phyloP scores from a whole-genome alignment of 2,888 invertebrate genomes.

The Galerucella pusilla region DNA sequence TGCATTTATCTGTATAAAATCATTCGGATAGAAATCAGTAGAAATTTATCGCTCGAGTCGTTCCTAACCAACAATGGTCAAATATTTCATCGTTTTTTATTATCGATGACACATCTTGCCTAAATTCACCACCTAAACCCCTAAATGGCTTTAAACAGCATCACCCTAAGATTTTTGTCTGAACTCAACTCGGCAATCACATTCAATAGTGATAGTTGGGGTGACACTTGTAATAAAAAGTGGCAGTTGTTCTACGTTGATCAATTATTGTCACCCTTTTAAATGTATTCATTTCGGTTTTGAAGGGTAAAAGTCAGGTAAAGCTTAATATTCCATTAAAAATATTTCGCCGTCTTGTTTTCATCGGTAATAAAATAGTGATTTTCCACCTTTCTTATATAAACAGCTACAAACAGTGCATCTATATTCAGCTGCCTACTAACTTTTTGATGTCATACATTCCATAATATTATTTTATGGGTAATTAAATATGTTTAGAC shows the following conservation, averaged over 20 bases:
- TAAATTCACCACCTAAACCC: constrained; percentile 60
- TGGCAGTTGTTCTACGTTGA: constrained; percentile 60
- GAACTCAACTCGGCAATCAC: constrained; percentile 56
- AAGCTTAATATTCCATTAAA: background rate
- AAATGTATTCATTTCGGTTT: constrained; percentile 15
- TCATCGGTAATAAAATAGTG: background rate
- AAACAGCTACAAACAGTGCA: background rate
- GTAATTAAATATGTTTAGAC: too few relatives aligned
- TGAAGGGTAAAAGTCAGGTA: constrained; percentile 11
- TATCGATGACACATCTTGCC: constrained; percentile 58
- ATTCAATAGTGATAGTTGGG: constrained; percentile 57
- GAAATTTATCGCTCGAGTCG: constrained; percentile 51
- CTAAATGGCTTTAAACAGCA: constrained; percentile 60
- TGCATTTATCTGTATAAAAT: constrained; percentile 40
- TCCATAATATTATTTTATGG: background rate
- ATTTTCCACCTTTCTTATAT: background rate
- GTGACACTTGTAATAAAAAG: constrained; percentile 63
- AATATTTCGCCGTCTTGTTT: background rate
- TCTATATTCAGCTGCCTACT: background rate
- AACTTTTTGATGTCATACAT: background rate
- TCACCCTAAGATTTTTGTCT: constrained; percentile 57
- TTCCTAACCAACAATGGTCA: constrained; percentile 49
- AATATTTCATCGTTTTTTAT: constrained; percentile 57
- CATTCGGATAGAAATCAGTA: constrained; percentile 43
- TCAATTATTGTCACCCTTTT: constrained; percentile 57